These are phyloP conservation scores for Triplophysa tibetana DNA, from an alignment of 2,113 vertebrate genomes.

Conservation along the genomic window DNA sequence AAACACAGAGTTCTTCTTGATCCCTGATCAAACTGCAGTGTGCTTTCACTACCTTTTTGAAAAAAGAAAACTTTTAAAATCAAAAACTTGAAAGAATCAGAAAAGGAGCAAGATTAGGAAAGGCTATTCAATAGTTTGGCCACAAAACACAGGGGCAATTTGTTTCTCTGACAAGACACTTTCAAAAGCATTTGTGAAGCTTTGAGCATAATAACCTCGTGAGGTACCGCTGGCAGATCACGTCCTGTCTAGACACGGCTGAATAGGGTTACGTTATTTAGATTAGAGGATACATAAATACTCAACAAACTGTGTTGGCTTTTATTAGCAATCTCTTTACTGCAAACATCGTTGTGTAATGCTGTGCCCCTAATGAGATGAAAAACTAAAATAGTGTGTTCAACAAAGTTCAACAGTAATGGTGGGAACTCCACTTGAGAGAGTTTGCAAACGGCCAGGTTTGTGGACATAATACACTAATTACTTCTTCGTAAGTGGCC, in stretches of 20 bases:
- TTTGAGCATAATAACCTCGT: slow-evolving; percentile 24
- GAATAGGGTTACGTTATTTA: slow-evolving; percentile 5
- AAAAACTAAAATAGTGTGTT: slow-evolving; percentile 27
- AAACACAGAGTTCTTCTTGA: background rate
- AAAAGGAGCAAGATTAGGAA: slow-evolving; percentile 2
- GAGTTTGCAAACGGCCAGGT: slow-evolving; percentile 48
- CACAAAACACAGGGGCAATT: slow-evolving; percentile 23
- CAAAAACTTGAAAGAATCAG: background rate
- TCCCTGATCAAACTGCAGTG: slow-evolving; percentile 18
- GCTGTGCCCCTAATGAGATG: slow-evolving; percentile 32
- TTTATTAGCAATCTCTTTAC: slow-evolving; percentile 5
- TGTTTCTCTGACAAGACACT: slow-evolving; percentile 35
- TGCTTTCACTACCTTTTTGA: background rate
- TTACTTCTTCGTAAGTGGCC: slow-evolving; percentile 61
- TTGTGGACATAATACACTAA: slow-evolving; percentile 62
- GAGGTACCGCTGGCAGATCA: slow-evolving; percentile 14
- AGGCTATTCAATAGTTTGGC: slow-evolving; percentile 22
- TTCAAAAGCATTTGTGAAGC: slow-evolving; percentile 35
- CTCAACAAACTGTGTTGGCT: slow-evolving; percentile 25
- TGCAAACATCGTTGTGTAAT: slow-evolving; percentile 18
- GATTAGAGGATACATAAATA: slow-evolving; percentile 12
- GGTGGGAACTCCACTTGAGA: slow-evolving; percentile 48
- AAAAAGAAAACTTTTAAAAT: slow-evolving; percentile 5
- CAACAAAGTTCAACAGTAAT: slow-evolving; percentile 22
- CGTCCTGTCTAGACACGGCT: slow-evolving; percentile 33